These are phyloP conservation scores for Cebidichthys violaceus DNA, from an alignment of 2,113 vertebrate species.

Conservation along the genomic window DNA sequence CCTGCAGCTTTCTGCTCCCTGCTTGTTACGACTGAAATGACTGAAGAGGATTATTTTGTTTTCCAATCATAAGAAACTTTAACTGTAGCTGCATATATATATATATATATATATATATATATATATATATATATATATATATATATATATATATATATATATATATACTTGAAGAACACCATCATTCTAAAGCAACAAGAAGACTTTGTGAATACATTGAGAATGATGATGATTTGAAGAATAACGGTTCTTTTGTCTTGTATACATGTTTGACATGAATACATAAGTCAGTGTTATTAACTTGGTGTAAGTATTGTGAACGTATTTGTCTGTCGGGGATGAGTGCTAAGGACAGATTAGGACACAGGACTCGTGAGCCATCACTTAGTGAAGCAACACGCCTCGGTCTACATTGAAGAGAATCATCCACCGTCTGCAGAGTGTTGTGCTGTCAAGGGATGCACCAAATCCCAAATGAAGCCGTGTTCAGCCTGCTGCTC, in stretches of 20 bases:
- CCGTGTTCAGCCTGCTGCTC: neutral
- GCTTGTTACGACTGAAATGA: too few species aligned
- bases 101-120: too few species aligned
- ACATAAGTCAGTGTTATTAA: neutral
- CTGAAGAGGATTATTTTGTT: neutral
- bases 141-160: too few species aligned
- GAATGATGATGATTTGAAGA: neutral
- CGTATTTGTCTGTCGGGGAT: neutral
- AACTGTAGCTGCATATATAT: neutral
- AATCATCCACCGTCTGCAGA: neutral
- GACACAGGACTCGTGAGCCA: too few species aligned
- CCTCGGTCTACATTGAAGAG: neutral
- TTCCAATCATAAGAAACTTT: constrained; percentile 5
- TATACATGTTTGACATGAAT: neutral
- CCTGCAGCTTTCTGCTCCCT: neutral
- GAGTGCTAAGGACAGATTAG: too few species aligned
- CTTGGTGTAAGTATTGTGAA: neutral
- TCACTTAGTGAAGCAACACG: neutral
- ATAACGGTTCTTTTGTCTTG: neutral
- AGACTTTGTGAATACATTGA: neutral
- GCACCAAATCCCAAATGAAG: neutral
- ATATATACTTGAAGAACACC: too few species aligned
- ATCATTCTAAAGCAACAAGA: neutral
- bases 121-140: too few species aligned
- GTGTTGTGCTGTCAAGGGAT: neutral